Conservation (phyloP, 2,888 invertebrate species). For the Acrobasis suavella region DNA sequence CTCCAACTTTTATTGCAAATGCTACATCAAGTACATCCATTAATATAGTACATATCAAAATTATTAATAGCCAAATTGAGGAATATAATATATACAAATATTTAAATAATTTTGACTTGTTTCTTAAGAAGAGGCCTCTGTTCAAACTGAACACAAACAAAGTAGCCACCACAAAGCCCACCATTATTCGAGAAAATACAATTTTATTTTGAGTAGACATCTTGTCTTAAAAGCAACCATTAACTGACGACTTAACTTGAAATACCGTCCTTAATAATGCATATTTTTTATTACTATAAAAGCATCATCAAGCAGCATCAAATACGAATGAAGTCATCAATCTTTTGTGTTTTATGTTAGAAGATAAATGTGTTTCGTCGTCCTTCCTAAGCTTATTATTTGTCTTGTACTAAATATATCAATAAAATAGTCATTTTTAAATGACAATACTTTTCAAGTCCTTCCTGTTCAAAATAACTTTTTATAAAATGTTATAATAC, state of each 20-base stretch:
- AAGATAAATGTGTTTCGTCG: too few species aligned
- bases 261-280: background rate
- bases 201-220: background rate
- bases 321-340: too few species aligned
- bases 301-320: too few species aligned
- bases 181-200: conserved; percentile 1
- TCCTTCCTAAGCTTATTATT: too few species aligned
- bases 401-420: too few species aligned
- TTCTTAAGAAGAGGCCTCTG: conserved; percentile 2
- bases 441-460: too few species aligned
- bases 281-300: background rate
- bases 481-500: too few species aligned
- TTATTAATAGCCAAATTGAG: background rate
- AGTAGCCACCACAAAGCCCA: conserved; percentile 7
- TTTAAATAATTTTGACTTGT: conserved; percentile 7
- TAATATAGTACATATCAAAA: background rate
- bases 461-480: too few species aligned
- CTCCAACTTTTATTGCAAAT: background rate
- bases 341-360: too few species aligned
- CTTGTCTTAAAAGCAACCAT: background rate
- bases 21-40: background rate
- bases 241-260: background rate
- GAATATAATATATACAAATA: conserved; percentile 8
- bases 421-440: too few species aligned
- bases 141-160: conserved; percentile 8